Evolutionary conservation across 2,888 invertebrate genomes (phyloP).

Genomic region (Apamea monoglypha): DNA sequence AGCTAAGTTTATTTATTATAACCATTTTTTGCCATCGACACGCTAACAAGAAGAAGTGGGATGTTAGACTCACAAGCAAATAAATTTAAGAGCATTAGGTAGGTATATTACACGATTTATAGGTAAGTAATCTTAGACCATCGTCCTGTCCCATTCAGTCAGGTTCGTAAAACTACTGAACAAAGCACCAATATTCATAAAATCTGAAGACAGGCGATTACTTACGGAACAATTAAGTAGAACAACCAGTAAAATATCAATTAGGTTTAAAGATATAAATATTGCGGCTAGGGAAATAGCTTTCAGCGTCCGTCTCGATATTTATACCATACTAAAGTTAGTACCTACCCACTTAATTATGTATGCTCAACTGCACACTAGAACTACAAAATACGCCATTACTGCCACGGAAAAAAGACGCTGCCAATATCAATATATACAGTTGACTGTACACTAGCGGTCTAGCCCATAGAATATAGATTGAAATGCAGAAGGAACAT

Average conservation of each 20-base stretch:
- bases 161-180: conserved; percentile 8
- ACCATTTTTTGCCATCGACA: background rate
- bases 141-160: too few relatives aligned
- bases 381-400: background rate
- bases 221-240: background rate
- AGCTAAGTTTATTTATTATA: background rate
- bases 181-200: background rate
- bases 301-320: background rate
- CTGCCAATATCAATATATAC: background rate
- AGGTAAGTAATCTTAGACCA: background rate
- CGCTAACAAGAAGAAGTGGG: background rate
- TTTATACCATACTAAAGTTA: background rate
- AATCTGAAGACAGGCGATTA: background rate
- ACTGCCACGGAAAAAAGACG: background rate
- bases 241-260: conserved; percentile 21
- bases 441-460: background rate
- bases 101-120: background rate
- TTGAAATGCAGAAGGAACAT: background rate
- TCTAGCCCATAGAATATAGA: background rate
- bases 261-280: background rate
- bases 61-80: background rate
- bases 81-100: background rate
- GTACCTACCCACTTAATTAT: background rate
- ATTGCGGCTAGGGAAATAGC: conserved; percentile 8
- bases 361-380: background rate